These are phyloP conservation scores for Phyto melanocephala DNA, from an alignment of 2,888 invertebrate species.

Conservation along the genomic window DNA sequence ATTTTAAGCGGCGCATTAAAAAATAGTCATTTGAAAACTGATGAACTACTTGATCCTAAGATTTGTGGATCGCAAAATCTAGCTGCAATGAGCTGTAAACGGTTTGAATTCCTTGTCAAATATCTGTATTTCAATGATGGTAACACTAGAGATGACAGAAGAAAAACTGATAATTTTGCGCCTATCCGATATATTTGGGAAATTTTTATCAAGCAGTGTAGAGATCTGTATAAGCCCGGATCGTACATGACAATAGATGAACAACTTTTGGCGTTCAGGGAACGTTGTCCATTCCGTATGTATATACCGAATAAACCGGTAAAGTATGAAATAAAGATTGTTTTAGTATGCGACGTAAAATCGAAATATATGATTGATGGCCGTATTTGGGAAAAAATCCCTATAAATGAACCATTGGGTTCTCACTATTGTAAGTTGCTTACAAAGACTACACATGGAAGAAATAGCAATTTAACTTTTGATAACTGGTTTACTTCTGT, in stretches of 20 bases:
- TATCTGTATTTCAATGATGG: background rate
- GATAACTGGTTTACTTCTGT: conserved; percentile 75
- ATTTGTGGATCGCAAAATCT: conserved; percentile 33
- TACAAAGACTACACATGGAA: no score
- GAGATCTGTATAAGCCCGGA: conserved; percentile 46
- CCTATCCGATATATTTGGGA: conserved; percentile 46
- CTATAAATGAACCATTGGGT: conserved; percentile 11
- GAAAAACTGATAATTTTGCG: conserved; percentile 29
- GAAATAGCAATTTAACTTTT: conserved; percentile 66
- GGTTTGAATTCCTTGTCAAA: conserved; percentile 43
- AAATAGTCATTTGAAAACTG: conserved; percentile 21
- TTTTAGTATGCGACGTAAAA: no score
- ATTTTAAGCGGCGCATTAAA: no score
- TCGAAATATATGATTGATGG: no score
- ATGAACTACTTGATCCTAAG: no score
- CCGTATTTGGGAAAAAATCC: conserved; percentile 23
- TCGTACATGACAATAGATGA: conserved; percentile 46
- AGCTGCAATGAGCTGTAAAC: conserved; percentile 34
- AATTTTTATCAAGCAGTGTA: no score
- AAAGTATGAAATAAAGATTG: no score
- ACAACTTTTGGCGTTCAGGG: no score
- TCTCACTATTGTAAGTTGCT: no score
- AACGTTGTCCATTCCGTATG: no score
- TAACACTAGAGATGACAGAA: background rate
- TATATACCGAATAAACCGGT: conserved; percentile 20